phyloP scores from a whole-genome alignment of 2,888 invertebrate genomes.

The Mongoloraphidia duomilia region DNA sequence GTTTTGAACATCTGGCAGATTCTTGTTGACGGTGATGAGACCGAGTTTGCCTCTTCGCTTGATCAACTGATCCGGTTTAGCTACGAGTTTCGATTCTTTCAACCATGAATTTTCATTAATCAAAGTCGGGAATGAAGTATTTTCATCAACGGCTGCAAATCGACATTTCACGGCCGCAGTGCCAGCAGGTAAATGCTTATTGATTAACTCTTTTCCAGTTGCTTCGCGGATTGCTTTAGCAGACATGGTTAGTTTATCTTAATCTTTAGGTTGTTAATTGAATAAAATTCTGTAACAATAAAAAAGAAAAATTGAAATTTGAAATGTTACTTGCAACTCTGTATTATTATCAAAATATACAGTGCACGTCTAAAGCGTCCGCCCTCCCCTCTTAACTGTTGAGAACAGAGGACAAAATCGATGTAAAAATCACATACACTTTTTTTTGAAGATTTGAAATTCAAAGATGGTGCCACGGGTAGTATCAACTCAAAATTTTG shows the following conservation, averaged over 20 bases:
- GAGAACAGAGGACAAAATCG: too few relatives aligned
- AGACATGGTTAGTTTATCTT: constrained; percentile 49
- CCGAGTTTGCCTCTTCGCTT: constrained; percentile 93
- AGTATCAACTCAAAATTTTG: too few relatives aligned
- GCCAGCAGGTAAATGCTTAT: constrained; percentile 60
- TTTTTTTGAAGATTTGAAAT: too few relatives aligned
- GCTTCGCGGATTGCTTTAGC: constrained; percentile 94
- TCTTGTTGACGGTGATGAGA: constrained; percentile 86
- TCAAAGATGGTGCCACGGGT: too few relatives aligned
- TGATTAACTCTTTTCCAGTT: constrained; percentile 83
- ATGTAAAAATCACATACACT: too few relatives aligned
- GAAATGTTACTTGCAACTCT: too few relatives aligned
- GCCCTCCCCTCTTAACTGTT: too few relatives aligned
- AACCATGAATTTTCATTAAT: constrained; percentile 76
- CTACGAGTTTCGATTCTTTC: constrained; percentile 71
- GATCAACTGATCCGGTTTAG: constrained; percentile 98
- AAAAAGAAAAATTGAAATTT: too few relatives aligned
- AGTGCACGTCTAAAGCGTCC: too few relatives aligned
- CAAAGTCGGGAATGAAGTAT: constrained; percentile 65
- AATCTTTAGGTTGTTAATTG: too few relatives aligned
- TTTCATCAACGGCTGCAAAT: constrained; percentile 65
- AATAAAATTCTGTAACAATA: too few relatives aligned
- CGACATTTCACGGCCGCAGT: constrained; percentile 57
- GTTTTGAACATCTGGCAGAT: constrained; percentile 57
- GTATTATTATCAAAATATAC: too few relatives aligned